Conservation (phyloP, 1,140 invertebrate genomes). For the Caerostris darwini region DNA sequence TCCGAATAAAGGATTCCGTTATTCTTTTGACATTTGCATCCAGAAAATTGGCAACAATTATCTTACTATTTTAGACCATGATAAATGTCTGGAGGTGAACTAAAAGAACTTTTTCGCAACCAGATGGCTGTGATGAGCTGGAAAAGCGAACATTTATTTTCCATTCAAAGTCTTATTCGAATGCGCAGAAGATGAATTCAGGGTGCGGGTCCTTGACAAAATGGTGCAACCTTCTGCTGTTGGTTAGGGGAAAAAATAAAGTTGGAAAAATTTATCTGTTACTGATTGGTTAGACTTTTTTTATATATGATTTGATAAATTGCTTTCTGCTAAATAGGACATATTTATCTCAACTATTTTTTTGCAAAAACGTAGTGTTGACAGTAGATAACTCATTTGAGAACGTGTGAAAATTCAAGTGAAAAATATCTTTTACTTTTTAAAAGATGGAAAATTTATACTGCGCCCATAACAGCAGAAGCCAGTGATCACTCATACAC, state of each 20-base stretch:
- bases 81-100: not conserved
- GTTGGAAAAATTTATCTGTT: not conserved
- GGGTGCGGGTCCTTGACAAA: not conserved
- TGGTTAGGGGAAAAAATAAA: not conserved
- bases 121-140: conserved; percentile 3
- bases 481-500: too few relatives aligned
- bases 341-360: not conserved
- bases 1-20: not conserved
- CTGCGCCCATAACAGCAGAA: too few relatives aligned
- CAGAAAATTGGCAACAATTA: not conserved
- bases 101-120: not conserved
- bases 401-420: not conserved
- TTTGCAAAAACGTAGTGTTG: not conserved
- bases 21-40: not conserved
- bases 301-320: not conserved
- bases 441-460: too few relatives aligned
- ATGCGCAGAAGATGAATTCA: not conserved
- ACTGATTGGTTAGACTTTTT: not conserved
- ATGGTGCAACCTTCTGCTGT: not conserved
- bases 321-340: not conserved
- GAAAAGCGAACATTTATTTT: conserved; percentile 6
- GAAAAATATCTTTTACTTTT: too few relatives aligned
- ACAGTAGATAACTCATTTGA: not conserved
- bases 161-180: not conserved
- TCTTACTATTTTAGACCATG: not conserved